Percentiles rank a stretch among this genome's conserved stretches.
These are phyloP conservation scores for Ligdia adustata DNA, from an alignment of 2,888 invertebrate species.

Conservation along the genomic window DNA sequence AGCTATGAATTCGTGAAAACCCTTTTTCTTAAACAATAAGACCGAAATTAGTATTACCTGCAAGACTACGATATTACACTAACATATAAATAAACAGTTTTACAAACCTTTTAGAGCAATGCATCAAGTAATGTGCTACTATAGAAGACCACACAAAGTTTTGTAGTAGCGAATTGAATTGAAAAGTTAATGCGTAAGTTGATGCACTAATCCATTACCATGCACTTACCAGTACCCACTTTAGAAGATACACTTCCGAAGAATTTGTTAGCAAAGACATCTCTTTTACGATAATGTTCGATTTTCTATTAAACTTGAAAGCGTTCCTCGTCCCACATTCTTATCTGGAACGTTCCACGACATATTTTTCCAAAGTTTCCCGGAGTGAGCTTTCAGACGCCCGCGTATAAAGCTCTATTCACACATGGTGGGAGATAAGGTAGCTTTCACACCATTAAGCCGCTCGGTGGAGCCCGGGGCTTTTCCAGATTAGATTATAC, in stretches of 20 bases:
- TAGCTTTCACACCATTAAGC: conserved; percentile 84
- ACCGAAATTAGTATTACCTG: background rate
- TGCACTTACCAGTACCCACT: conserved; percentile 48
- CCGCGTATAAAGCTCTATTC: conserved; percentile 83
- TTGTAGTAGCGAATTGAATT: background rate
- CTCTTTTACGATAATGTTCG: conserved; percentile 83
- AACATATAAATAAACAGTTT: background rate
- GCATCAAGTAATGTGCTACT: no score
- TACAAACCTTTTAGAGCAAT: background rate
- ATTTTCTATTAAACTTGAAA: conserved; percentile 85
- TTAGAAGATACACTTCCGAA: conserved; percentile 67
- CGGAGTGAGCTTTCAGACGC: conserved; percentile 81
- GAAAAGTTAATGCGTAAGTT: conserved; percentile 25
- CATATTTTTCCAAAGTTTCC: conserved; percentile 85
- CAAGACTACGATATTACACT: background rate
- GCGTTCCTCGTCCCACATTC: conserved; percentile 82
- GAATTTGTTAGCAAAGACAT: conserved; percentile 82
- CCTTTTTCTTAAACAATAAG: no score
- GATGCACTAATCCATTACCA: conserved; percentile 22
- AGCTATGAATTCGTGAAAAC: no score
- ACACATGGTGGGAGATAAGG: conserved; percentile 84
- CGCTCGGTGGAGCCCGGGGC: conserved; percentile 82
- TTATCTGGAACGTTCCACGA: conserved; percentile 82
- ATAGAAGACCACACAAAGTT: conserved; percentile 2
- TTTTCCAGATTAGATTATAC: conserved; percentile 85